Base-by-base conservation (phyloP, 2,888 invertebrate genomes). In the Ditylenchus weischeri region DNA sequence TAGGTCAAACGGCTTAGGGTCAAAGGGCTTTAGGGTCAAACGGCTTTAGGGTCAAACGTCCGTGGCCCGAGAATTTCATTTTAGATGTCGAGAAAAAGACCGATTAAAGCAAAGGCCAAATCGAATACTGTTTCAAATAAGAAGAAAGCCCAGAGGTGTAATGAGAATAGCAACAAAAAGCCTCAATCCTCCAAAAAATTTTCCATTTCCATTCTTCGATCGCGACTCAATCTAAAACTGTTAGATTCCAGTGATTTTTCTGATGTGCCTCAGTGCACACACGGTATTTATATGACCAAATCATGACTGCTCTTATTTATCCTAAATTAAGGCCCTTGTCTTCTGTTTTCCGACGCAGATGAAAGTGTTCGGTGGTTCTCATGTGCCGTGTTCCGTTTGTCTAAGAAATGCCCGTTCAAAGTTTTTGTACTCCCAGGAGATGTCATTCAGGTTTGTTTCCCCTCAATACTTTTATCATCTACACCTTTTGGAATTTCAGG, bases 371-470 rank as follows among this genome's bases (percentile, higher is more conserved):
- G 54, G 61, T 72, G 70, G 69, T 79, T 77, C 66, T 65, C 78
- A 0, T 79, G 79, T 66, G 78, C 79, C 13, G 74, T 79, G 48
- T 79, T 73, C 67, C 72, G 77, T 68, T 76, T 65, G 8, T 1
- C 36, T 5, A 71, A 70, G 54, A 54, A 59, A 21, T 70, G 70
- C 59, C 35, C 36, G 18, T 70, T 70, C 61, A 29, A 54, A 11
- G 65, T 70, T n/a, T 58, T 54, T 21, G 58, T 50, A 15, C 62
- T 57, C 3, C 48, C 38, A 18, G 59, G 65, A 36, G 59, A 23
- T 13, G 43, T 67, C n/a, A 35, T 18, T n/a, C 43, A 43, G 43
- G 43, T 43, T 43, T 10, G 8, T 43, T 43, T 6, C 13, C 2
- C 43, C 15, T 10, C 11, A 10, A 10, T 43, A 43, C 13, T 13